A percentile compares a stretch with the other conserved stretches of the same genome.
These are phyloP conservation scores for Noctuana brunneofusca DNA, from an alignment of 2,888 invertebrate genomes.

Conservation along the genomic window DNA sequence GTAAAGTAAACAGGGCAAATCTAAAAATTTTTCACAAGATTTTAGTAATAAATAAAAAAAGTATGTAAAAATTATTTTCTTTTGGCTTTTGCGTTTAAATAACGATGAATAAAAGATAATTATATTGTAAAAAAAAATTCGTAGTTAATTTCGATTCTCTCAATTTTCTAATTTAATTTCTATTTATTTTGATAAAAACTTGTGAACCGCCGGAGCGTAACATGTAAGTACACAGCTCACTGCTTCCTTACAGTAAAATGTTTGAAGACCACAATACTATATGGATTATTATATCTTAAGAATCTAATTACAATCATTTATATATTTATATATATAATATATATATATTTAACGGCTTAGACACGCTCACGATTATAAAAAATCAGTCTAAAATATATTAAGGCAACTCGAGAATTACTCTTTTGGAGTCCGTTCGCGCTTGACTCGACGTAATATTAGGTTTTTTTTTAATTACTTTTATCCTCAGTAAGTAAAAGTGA, in stretches of 20 bases:
- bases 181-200: slow-evolving; percentile 10
- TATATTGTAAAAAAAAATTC: neutral
- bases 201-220: slow-evolving; percentile 41
- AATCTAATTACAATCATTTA: slow-evolving; percentile 35
- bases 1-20: no score
- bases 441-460: slow-evolving; percentile 17
- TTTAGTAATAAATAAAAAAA: neutral
- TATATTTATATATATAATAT: slow-evolving; percentile 1
- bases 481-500: no score
- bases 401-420: slow-evolving; percentile 81
- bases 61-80: neutral
- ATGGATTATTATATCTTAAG: slow-evolving; percentile 47
- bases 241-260: slow-evolving; percentile 23
- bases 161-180: neutral
- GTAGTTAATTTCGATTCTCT: slow-evolving; percentile 9
- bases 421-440: slow-evolving; percentile 50
- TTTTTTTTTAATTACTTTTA: no score
- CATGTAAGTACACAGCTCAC: no score
- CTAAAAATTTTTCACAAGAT: no score
- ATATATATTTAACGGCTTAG: slow-evolving; percentile 23
- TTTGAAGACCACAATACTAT: slow-evolving; percentile 17
- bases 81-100: neutral
- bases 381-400: slow-evolving; percentile 87
- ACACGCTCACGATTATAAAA: slow-evolving; percentile 73
- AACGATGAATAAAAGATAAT: neutral